Evolutionary conservation across 2,797 vertebrate species (phyloP), one percentile per base, ranked within the genome.

Genomic region (Dicrostonyx torquatus): DNA sequence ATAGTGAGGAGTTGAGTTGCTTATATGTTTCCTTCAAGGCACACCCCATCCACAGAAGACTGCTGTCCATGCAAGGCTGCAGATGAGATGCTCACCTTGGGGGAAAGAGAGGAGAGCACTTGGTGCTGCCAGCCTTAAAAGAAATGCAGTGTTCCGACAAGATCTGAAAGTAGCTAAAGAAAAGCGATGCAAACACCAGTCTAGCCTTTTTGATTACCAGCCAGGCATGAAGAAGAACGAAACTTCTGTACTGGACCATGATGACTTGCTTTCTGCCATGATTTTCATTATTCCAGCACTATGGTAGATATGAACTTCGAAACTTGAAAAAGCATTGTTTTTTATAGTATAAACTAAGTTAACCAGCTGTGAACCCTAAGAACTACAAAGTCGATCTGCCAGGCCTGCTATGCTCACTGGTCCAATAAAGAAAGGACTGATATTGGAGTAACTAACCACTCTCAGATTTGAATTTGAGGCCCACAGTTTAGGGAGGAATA

Each of bases 131-230:
- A 15, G 50, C 24, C 18, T 90, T 93, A 75, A 94, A 78, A 95
- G 68, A 90, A 96, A 95, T 50, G 64, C 5, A 86, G 64, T 92
- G 78, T 97, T 94, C 85, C 84, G 62, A 68, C 92, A 89, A 93
- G 77, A 95, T 93, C 9, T 60, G 34, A 29, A 70, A 93, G 72
- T 40, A 22, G 64, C 50, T 77, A 43, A 89, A 77, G 53, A 84
- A 93, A 76, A 94, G 86, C n/a, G 89, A 92, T 40, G 48, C 29
- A 50, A 55, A n/a, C 34, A 64, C 37, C 60, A 76, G 85, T 88
- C 62, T 86, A 79, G 58, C 11, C n/a, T 40, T 70, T 50, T 79
- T 85, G 70, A 48, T 87, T 9, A 18, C 29, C 37, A 26, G 55
- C 9, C 5, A 29, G 45, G n/a, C 13, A 1, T 20, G 24, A n/a